Conservation (phyloP, 2,113 vertebrate genomes). For the Istiophorus platypterus region DNA sequence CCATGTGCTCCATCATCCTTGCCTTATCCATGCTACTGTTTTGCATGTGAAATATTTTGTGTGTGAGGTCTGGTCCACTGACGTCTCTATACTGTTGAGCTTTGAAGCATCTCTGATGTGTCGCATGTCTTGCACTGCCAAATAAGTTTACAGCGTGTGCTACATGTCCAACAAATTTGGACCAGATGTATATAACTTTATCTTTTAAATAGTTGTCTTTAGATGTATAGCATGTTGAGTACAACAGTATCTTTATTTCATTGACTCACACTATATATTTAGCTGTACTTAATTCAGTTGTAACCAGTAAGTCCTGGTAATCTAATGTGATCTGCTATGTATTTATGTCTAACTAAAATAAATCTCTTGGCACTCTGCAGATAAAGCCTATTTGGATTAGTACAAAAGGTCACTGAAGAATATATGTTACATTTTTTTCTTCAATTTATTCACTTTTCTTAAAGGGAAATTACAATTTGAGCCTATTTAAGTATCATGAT, state of each 20-base stretch:
- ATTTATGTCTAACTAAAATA: neutral
- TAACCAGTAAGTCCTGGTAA: neutral
- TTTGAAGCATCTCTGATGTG: conserved; percentile 8
- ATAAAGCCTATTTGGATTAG: neutral
- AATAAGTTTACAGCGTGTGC: conserved; percentile 18
- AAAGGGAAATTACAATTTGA: neutral
- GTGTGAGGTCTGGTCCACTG: neutral
- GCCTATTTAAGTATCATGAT: neutral
- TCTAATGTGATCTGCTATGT: neutral
- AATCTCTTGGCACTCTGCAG: neutral
- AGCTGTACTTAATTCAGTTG: neutral
- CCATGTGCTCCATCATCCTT: conserved; percentile 15
- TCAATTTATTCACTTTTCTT: neutral
- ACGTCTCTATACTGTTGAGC: neutral
- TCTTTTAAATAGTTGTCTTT: neutral
- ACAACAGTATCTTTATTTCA: neutral
- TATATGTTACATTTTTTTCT: neutral
- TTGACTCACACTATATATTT: neutral
- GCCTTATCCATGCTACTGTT: conserved; percentile 14
- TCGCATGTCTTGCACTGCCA: conserved; percentile 13
- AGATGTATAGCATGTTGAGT: neutral
- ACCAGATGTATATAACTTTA: neutral
- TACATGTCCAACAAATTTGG: neutral
- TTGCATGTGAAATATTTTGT: conserved; percentile 29
- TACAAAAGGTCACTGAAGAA: neutral